Percentiles rank a stretch among this genome's conserved stretches.
phyloP scores from a whole-genome alignment of 1,140 invertebrate genomes.

The Mercenaria mercenaria region DNA sequence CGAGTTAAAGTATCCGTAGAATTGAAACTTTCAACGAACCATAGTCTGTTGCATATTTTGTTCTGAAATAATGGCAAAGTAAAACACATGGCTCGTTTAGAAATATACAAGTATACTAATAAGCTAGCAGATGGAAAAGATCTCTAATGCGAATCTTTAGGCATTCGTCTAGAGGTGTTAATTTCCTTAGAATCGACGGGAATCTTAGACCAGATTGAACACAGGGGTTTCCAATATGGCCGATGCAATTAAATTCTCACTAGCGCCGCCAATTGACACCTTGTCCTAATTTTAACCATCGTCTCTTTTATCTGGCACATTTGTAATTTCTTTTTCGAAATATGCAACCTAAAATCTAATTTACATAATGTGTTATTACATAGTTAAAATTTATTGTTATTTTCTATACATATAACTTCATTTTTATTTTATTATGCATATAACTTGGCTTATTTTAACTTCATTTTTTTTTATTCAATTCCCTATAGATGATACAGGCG shows the following conservation, averaged over 20 bases:
- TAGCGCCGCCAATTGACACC: conserved; percentile 13
- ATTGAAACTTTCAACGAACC: conserved; percentile 46
- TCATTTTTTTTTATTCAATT: conserved; percentile 79
- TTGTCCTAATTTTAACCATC: conserved; percentile 9
- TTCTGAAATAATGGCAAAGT: neutral
- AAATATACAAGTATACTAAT: conserved; percentile 55
- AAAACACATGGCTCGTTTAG: conserved; percentile 60
- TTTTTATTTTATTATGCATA: no score
- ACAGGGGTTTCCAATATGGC: conserved; percentile 45
- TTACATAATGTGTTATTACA: no score
- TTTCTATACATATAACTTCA: no score
- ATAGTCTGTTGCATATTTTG: conserved; percentile 39
- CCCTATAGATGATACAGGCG: conserved; percentile 99
- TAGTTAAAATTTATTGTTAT: no score
- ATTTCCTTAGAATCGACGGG: conserved; percentile 27
- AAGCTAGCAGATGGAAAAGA: conserved; percentile 23
- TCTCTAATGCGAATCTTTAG: conserved; percentile 42
- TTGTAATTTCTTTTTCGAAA: neutral
- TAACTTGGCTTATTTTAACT: no score
- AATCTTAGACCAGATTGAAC: conserved; percentile 39
- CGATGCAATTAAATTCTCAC: conserved; percentile 61
- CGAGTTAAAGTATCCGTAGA: conserved; percentile 47
- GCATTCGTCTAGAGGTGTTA: conserved; percentile 51
- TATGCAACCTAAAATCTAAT: no score
- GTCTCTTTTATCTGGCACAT: neutral